Percentiles rank a stretch among this genome's conserved stretches.
phyloP scores from a whole-genome alignment of 2,113 vertebrate genomes.

The Brienomyrus brachyistius region DNA sequence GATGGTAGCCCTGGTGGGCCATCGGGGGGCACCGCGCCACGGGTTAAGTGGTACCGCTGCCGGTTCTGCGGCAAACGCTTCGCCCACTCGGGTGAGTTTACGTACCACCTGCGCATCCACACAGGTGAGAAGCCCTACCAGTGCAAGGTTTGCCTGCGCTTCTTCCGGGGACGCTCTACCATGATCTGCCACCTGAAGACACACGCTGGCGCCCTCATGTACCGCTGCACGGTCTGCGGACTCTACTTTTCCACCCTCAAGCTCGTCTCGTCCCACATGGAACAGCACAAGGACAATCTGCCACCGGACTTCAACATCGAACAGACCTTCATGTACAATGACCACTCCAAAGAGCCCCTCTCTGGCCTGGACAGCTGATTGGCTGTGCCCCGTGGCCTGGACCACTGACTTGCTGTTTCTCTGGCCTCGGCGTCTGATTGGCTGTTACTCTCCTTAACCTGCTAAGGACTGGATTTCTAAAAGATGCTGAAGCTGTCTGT shows the following conservation, averaged over 20 bases:
- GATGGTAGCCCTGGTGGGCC: constrained; percentile 39
- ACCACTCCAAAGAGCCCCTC: constrained; percentile 89
- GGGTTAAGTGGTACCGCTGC: constrained; percentile 80
- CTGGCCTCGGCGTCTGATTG: constrained; percentile 71
- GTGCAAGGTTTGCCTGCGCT: constrained; percentile 95
- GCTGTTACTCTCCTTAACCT: neutral
- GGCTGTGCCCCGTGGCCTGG: constrained; percentile 33
- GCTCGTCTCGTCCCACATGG: constrained; percentile 91
- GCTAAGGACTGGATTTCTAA: neutral
- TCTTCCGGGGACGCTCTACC: constrained; percentile 93
- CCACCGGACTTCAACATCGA: constrained; percentile 92
- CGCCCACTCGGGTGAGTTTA: constrained; percentile 95
- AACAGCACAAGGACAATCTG: constrained; percentile 86
- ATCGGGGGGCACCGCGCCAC: constrained; percentile 50
- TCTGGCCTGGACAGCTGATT: constrained; percentile 74
- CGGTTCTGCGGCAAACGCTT: constrained; percentile 92
- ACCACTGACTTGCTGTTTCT: constrained; percentile 69
- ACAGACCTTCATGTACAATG: constrained; percentile 98
- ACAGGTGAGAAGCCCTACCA: constrained; percentile 95
- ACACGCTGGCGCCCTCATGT: constrained; percentile 93
- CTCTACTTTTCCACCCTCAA: constrained; percentile 95
- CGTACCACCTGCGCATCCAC: constrained; percentile 93
- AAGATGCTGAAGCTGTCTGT: constrained; percentile 11
- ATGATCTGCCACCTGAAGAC: constrained; percentile 99
- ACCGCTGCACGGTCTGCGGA: constrained; percentile 88